A percentile compares a stretch with the other conserved stretches of the same genome.
Evolutionary conservation across 37 sponge, comb jelly and placozoan genomes (phyloP).

Genomic region (Petrosia ficiformis): DNA sequence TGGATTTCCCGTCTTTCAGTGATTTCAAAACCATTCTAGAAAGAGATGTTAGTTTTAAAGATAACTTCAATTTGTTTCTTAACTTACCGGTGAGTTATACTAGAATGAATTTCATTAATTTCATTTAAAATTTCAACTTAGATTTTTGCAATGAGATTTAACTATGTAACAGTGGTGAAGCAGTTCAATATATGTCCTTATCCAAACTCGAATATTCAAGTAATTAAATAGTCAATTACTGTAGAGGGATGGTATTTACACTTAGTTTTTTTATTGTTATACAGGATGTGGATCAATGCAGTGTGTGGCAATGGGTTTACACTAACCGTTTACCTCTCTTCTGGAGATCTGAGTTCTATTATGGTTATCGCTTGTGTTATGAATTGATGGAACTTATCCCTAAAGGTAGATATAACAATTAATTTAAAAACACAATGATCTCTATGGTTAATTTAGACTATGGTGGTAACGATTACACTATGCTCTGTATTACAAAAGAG

Average conservation of each 20-base stretch:
- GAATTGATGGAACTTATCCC: conserved; percentile 12
- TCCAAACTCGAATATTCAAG: neutral
- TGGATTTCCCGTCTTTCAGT: conserved; percentile 17
- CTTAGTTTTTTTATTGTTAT: conserved; percentile 1
- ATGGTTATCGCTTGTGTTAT: conserved; percentile 40
- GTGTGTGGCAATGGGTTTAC: conserved; percentile 49
- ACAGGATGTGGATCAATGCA: conserved; percentile 7
- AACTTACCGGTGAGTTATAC: conserved; percentile 54
- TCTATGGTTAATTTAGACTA: no score
- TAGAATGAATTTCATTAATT: neutral
- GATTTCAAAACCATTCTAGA: conserved; percentile 45
- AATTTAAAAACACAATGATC: no score
- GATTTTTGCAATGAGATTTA: conserved; percentile 49
- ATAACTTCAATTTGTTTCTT: conserved; percentile 60
- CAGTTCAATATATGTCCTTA: conserved; percentile 16
- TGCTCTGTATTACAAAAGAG: neutral
- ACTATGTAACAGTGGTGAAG: conserved; percentile 3
- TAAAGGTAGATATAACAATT: no score
- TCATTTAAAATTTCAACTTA: neutral
- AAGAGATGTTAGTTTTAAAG: conserved; percentile 29
- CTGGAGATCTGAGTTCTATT: conserved; percentile 40
- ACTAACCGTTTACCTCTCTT: conserved; percentile 50
- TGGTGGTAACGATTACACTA: no score
- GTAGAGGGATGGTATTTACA: neutral
- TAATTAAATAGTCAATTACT: conserved; percentile 1